Conservation (phyloP, 2,797 vertebrate species). For the Tokudaia muenninki region DNA sequence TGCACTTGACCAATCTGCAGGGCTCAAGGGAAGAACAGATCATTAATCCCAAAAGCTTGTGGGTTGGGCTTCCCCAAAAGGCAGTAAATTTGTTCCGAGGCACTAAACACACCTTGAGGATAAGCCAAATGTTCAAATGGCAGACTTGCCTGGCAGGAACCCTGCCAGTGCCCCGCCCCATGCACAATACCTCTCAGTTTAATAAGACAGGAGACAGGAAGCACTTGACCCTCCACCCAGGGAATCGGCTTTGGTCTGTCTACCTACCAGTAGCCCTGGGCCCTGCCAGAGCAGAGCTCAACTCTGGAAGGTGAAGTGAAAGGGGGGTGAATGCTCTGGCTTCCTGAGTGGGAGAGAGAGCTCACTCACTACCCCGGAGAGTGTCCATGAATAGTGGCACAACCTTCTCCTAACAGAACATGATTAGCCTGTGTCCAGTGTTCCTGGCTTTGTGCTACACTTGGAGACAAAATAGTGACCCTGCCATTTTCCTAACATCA, state of each 20-base stretch:
- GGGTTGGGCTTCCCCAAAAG: conserved; percentile 74
- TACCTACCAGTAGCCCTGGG: background rate
- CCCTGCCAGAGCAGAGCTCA: background rate
- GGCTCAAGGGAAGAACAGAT: conserved; percentile 59
- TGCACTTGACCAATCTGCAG: conserved; percentile 40
- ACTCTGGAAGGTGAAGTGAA: background rate
- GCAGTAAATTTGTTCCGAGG: conserved; percentile 70
- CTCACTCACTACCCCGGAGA: background rate
- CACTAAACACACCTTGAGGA: conserved; percentile 63
- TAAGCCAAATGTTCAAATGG: conserved; percentile 70
- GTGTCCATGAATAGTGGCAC: background rate
- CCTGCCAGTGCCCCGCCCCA: background rate
- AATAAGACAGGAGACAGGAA: background rate
- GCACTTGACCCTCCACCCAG: background rate
- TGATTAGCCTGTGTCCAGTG: background rate
- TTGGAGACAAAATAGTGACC: background rate
- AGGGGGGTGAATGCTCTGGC: background rate
- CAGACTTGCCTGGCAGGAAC: conserved; percentile 49
- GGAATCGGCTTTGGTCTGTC: background rate
- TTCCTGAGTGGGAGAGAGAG: background rate
- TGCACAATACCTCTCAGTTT: conserved; percentile 33
- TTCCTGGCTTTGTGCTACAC: background rate
- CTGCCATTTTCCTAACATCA: background rate
- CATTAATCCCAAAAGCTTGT: conserved; percentile 72
- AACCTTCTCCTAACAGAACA: background rate